Evolutionary conservation across 1,140 invertebrate genomes (phyloP), one percentile per base, ranked within the genome.

Genomic region (Micrasema longulum): DNA sequence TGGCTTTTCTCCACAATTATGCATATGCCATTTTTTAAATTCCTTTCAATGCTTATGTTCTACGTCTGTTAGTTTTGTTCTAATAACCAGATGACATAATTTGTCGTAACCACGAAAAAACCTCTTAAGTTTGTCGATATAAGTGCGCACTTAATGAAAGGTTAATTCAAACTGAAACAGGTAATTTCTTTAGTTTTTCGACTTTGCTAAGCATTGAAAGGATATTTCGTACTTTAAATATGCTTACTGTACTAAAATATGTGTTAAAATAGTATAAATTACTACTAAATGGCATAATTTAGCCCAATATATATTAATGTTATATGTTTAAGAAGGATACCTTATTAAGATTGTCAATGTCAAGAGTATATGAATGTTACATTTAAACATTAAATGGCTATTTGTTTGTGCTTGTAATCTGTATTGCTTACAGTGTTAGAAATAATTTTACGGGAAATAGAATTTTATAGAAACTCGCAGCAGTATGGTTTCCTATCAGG

Each of bases 341-440:
- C 48, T 69, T 69, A 57, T 55, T 70, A 70, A 70, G 68, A 70
- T 70, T 70, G 47, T 63, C 23, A 64, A 68, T 66, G 64, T 69
- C 38, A 68, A 31, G 67, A 69, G 67, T 69, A 52, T 41, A 52
- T 52, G 57, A 57, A 20, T 63, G 68, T 70, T 63, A 64, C 43
- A 31, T 31, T 50, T 63, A 70, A 60, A 60, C 38, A 60, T 43
- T 47, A 48, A 47, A 26, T 52, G 69, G 57, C 63, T 71, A 26
- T 53, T 71, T 53, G 62, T 71, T 71, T 71, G 69, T 71, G 62
- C 69, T 71, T 66, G 62, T 71, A 50, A 70, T 70, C 68, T 70
- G 68, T 70, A 70, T 70, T 70, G 26, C 36, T 69, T 10, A 69
- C 52, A 55, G 26, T 36, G 41, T 47, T 64, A 64, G 60, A 47